These are phyloP conservation scores for Tenualosa ilisha DNA, from an alignment of 2,797 vertebrate species.

Conservation along the genomic window DNA sequence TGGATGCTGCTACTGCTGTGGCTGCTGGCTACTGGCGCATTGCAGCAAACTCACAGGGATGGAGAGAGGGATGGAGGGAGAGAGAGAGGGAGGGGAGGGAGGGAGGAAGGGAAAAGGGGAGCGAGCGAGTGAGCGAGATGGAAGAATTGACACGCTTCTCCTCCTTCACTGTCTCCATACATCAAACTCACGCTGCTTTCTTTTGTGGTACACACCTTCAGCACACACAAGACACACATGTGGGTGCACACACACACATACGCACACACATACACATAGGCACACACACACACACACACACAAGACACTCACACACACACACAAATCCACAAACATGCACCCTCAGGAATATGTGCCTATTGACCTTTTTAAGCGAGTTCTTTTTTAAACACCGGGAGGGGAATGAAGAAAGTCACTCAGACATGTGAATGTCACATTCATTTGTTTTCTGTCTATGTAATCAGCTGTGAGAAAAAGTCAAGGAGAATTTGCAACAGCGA, in stretches of 20 bases:
- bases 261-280: slow-evolving; percentile 38
- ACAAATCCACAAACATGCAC: slow-evolving; percentile 18
- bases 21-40: slow-evolving; percentile 71
- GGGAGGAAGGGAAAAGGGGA: slow-evolving; percentile 23
- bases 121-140: slow-evolving; percentile 50
- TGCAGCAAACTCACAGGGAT: slow-evolving; percentile 74
- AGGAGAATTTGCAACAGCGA: background rate
- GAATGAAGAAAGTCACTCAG: slow-evolving; percentile 52
- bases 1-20: background rate
- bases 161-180: slow-evolving; percentile 68
- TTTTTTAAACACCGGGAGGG: slow-evolving; percentile 41
- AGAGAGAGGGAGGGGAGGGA: background rate
- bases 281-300: slow-evolving; percentile 25
- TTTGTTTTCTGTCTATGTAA: slow-evolving; percentile 54
- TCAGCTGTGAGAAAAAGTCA: slow-evolving; percentile 43
- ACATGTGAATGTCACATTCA: slow-evolving; percentile 62
- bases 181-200: slow-evolving; percentile 60
- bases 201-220: slow-evolving; percentile 20
- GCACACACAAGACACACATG: slow-evolving; percentile 10
- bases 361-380: slow-evolving; percentile 62
- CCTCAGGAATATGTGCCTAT: slow-evolving; percentile 24
- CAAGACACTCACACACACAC: slow-evolving; percentile 34
- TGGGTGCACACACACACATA: background rate
- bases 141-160: slow-evolving; percentile 67
- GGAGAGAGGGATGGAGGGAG: slow-evolving; percentile 37